Percentiles rank a stretch among this genome's conserved stretches.
Evolutionary conservation across 1,140 invertebrate genomes (phyloP).

Genomic region (Wasmannia auropunctata): DNA sequence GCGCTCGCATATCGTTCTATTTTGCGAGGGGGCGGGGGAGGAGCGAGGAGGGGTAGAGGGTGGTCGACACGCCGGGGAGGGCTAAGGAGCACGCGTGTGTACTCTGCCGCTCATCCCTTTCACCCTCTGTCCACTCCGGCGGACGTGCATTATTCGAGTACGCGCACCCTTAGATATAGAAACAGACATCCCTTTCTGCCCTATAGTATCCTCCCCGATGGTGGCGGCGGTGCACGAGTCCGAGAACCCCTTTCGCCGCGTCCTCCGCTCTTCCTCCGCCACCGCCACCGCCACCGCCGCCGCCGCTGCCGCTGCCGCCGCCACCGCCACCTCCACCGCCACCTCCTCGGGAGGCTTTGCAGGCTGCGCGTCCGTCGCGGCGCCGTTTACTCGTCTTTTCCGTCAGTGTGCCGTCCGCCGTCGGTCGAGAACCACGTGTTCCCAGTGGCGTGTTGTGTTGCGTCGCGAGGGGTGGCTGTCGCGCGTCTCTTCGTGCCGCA

Average conservation of each 20-base stretch:
- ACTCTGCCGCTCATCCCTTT: background rate
- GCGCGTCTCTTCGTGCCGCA: constrained; percentile 47
- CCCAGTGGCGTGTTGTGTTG: constrained; percentile 61
- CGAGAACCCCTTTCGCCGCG: constrained; percentile 46
- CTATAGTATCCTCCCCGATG: constrained; percentile 9
- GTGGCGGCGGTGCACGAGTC: constrained; percentile 21
- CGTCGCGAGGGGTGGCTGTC: constrained; percentile 45
- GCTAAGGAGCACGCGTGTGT: constrained; percentile 29
- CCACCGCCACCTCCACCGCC: constrained; percentile 45
- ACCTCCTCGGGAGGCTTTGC: constrained; percentile 71
- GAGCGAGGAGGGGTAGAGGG: too few relatives aligned
- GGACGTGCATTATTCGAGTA: constrained; percentile 50
- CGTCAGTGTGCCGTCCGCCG: constrained; percentile 84
- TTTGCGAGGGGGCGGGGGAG: too few relatives aligned
- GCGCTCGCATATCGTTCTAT: constrained; percentile 38
- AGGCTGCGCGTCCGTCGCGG: constrained; percentile 77
- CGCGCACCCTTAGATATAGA: constrained; percentile 36
- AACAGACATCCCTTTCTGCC: constrained; percentile 62
- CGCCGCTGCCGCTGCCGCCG: constrained; percentile 39
- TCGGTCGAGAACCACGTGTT: constrained; percentile 83
- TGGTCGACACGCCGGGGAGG: background rate
- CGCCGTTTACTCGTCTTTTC: constrained; percentile 77
- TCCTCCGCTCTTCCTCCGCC: constrained; percentile 40
- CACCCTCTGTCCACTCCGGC: background rate
- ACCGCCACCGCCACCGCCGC: constrained; percentile 29